Evolutionary conservation across 2,797 vertebrate genomes (phyloP).

Genomic region (Aeoliscus strigatus): DNA sequence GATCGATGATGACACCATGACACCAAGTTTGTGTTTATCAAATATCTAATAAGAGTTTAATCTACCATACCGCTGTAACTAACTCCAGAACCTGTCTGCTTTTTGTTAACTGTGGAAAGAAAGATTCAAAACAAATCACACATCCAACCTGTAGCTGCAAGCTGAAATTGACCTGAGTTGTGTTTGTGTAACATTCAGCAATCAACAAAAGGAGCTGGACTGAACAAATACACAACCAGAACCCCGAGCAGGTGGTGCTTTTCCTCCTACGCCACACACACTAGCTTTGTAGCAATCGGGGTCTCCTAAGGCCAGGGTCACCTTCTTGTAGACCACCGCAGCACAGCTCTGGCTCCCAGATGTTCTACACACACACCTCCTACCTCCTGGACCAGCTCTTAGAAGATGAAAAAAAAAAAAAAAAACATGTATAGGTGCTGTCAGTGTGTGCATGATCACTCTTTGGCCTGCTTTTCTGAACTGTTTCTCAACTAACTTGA

Average conservation of each 20-base stretch:
- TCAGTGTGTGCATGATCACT: too few species aligned
- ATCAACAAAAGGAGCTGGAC: conserved; percentile 69
- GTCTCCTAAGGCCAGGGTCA: conserved; percentile 79
- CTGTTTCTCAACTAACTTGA: too few species aligned
- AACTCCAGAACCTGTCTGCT: neutral
- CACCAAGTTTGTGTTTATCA: too few species aligned
- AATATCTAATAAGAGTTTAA: too few species aligned
- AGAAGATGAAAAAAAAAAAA: conserved; percentile 51
- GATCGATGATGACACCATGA: too few species aligned
- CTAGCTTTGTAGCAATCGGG: conserved; percentile 67
- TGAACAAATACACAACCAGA: conserved; percentile 80
- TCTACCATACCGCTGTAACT: neutral
- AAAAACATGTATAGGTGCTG: conserved; percentile 44
- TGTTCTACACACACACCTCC: conserved; percentile 39
- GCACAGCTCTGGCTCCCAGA: conserved; percentile 65
- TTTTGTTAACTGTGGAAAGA: neutral
- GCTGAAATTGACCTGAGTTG: conserved; percentile 9
- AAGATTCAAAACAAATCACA: neutral
- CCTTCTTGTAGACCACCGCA: conserved; percentile 74
- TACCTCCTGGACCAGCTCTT: conserved; percentile 32
- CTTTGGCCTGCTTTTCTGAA: too few species aligned
- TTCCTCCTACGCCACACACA: conserved; percentile 67
- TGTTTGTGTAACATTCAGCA: conserved; percentile 46
- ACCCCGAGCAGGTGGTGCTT: conserved; percentile 80
- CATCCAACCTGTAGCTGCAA: conserved; percentile 7